Evolutionary conservation across 2,888 invertebrate genomes (phyloP).

Genomic region (Parnassius glacialis): DNA sequence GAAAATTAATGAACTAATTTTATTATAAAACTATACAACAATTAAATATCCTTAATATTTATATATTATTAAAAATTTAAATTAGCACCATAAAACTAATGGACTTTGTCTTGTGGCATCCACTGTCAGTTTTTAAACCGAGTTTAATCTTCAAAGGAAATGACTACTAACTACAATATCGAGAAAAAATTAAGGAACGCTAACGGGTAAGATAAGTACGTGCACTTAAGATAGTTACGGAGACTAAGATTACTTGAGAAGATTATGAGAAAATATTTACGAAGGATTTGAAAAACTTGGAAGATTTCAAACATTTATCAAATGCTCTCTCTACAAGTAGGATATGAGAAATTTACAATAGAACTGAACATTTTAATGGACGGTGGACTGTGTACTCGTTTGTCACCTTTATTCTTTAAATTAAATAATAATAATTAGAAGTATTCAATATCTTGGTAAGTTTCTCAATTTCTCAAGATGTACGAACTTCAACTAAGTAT

Average conservation of each 20-base stretch:
- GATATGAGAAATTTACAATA: not conserved
- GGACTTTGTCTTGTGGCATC: too few relatives aligned
- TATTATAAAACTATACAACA: too few relatives aligned
- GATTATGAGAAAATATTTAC: conserved; percentile 9
- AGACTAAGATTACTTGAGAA: conserved; percentile 14
- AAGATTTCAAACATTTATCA: conserved; percentile 8
- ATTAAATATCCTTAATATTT: too few relatives aligned
- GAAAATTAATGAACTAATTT: too few relatives aligned
- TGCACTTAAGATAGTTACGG: conserved; percentile 16
- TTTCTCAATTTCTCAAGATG: conserved; percentile 22
- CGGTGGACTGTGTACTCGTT: too few relatives aligned
- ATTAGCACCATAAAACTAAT: too few relatives aligned
- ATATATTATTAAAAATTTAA: too few relatives aligned
- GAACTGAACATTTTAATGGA: not conserved
- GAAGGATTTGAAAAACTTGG: conserved; percentile 5
- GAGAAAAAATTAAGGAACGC: conserved; percentile 13
- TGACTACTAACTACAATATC: not conserved
- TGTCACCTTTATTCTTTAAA: too few relatives aligned
- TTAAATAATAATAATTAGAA: too few relatives aligned
- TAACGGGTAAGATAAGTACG: conserved; percentile 15
- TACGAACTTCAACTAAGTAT: conserved; percentile 6
- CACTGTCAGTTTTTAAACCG: not conserved
- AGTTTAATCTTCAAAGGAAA: conserved; percentile 13
- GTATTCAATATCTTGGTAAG: not conserved
- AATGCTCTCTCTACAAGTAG: not conserved